These are phyloP conservation scores for Piliocolobus tephrosceles DNA, from an alignment of 2,113 vertebrate species.

Conservation along the genomic window DNA sequence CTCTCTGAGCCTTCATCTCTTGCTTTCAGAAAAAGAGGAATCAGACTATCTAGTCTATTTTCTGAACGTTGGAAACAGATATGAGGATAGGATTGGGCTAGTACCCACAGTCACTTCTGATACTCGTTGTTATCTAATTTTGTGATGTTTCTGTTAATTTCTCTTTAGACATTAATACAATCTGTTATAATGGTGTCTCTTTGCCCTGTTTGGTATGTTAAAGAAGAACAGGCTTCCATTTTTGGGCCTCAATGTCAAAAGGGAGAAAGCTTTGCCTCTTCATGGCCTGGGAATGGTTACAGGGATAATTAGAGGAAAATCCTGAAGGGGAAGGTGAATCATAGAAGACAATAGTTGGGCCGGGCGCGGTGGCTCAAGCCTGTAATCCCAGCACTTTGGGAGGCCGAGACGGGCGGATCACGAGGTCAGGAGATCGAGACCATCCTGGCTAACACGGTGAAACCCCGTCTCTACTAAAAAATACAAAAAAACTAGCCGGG, in stretches of 20 bases:
- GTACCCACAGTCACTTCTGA: background rate
- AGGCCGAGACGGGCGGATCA: too few relatives aligned
- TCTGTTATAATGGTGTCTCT: background rate
- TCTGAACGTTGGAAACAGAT: background rate
- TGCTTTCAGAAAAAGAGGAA: background rate
- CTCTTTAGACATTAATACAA: background rate
- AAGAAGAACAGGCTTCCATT: background rate
- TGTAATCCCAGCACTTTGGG: too few relatives aligned
- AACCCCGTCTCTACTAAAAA: too few relatives aligned
- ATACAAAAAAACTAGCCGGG: too few relatives aligned
- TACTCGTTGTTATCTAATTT: background rate
- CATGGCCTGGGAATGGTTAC: background rate
- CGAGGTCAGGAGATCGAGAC: too few relatives aligned
- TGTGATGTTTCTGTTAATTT: background rate
- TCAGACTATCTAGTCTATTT: background rate
- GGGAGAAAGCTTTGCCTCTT: background rate
- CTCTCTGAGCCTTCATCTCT: background rate
- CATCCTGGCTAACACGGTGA: too few relatives aligned
- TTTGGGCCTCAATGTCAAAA: background rate
- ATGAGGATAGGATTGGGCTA: background rate
- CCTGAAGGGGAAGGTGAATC: background rate
- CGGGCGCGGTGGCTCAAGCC: too few relatives aligned
- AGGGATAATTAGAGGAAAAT: background rate
- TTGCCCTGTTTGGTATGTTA: background rate
- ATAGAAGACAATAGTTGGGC: background rate